Conservation (phyloP, 2,113 vertebrate species). For the Sceloporus undulatus region DNA sequence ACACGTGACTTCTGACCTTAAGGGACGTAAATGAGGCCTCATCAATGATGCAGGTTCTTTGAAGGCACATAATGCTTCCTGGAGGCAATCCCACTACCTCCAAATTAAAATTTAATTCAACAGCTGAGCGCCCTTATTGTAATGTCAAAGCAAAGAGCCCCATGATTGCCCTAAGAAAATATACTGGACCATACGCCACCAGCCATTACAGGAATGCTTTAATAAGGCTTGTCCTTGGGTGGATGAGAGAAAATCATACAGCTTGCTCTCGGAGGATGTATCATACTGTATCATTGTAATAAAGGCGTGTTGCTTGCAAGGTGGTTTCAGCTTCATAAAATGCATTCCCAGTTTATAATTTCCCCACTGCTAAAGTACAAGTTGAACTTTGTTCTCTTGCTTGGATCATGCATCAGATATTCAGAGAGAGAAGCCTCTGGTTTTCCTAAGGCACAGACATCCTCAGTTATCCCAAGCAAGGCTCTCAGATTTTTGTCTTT, state of each 20-base stretch:
- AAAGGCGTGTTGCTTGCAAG: neutral
- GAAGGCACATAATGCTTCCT: conserved; percentile 24
- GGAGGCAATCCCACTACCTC: conserved; percentile 28
- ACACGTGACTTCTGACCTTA: conserved; percentile 33
- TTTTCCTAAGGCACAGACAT: neutral
- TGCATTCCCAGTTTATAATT: neutral
- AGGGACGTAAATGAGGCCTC: conserved; percentile 25
- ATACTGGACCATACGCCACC: neutral
- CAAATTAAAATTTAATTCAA: conserved; percentile 47
- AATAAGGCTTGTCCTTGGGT: conserved; percentile 29
- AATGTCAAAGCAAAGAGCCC: conserved; percentile 15
- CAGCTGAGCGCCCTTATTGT: conserved; percentile 41
- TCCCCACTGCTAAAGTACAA: neutral
- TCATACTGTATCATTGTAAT: neutral
- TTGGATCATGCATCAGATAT: conserved; percentile 6
- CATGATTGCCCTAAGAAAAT: conserved; percentile 20
- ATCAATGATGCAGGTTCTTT: conserved; percentile 39
- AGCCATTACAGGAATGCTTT: conserved; percentile 11
- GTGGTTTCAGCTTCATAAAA: conserved; percentile 1
- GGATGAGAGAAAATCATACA: neutral
- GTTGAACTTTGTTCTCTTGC: conserved; percentile 12
- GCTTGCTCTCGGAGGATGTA: conserved; percentile 7
- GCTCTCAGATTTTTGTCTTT: neutral
- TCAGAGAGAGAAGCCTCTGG: neutral
- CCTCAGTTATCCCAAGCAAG: neutral